phyloP scores from a whole-genome alignment of 1,140 invertebrate genomes.

The Chrysomallon squamiferum region DNA sequence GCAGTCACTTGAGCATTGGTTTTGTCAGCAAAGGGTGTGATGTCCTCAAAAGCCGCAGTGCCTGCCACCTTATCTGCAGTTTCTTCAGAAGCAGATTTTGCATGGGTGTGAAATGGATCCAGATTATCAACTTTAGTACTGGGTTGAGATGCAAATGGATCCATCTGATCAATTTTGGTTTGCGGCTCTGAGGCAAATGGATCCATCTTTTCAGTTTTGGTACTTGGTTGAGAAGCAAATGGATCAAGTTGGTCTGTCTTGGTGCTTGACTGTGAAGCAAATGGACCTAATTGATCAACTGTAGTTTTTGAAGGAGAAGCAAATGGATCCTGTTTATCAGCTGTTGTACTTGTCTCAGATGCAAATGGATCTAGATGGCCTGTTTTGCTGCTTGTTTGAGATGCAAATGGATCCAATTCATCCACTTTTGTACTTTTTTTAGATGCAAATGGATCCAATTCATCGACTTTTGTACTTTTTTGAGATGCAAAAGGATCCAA shows the following conservation, averaged over 20 bases:
- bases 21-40: not conserved
- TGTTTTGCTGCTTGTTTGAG: no score
- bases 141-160: not conserved
- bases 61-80: not conserved
- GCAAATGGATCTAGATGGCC: no score
- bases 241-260: slow-evolving; percentile 17
- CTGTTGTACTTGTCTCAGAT: no score
- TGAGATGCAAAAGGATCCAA: no score
- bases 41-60: not conserved
- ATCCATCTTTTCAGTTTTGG: not conserved
- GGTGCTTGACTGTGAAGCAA: not conserved
- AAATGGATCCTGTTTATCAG: no score
- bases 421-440: no score
- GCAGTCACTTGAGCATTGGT: not conserved
- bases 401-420: no score
- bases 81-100: not conserved
- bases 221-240: slow-evolving; percentile 1
- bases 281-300: no score
- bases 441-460: no score
- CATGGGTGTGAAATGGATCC: not conserved
- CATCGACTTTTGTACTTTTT: no score
- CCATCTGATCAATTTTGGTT: not conserved
- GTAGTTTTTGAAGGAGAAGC: no score
- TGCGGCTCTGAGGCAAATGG: not conserved
- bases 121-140: not conserved